A percentile compares a stretch with the other conserved stretches of the same genome.
Conservation (phyloP, 2,797 vertebrate species). For the Artibeus jamaicensis region DNA sequence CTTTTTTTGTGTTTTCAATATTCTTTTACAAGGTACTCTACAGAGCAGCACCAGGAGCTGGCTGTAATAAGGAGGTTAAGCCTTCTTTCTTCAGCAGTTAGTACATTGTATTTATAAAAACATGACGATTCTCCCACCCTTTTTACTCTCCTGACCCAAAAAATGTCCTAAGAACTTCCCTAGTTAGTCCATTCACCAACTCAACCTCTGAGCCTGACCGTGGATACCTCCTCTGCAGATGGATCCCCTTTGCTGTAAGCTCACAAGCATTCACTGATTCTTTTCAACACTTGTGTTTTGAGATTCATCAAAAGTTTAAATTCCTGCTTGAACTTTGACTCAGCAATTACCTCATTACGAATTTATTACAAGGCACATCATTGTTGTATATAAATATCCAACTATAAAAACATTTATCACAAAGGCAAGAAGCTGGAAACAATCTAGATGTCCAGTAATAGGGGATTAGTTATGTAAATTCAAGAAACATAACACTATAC, state of each 20-base stretch:
- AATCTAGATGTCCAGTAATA: neutral
- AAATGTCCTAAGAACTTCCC: neutral
- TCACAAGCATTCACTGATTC: neutral
- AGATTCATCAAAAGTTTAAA: neutral
- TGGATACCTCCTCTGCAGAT: neutral
- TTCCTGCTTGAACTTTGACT: neutral
- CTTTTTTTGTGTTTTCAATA: slow-evolving; percentile 55
- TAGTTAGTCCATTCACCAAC: neutral
- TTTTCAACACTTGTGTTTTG: neutral
- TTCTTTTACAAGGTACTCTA: neutral
- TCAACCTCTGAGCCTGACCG: neutral
- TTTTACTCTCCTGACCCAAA: neutral
- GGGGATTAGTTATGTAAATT: neutral
- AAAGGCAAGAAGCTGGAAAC: neutral
- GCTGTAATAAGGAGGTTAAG: neutral
- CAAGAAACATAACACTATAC: neutral
- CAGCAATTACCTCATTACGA: neutral
- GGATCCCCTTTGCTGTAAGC: neutral
- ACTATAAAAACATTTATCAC: neutral
- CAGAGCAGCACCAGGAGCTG: neutral
- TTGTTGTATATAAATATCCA: neutral
- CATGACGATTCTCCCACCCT: neutral
- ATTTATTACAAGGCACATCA: neutral
- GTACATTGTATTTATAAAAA: neutral
- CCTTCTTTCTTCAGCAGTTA: neutral